Evolutionary conservation across 2,888 invertebrate genomes (phyloP).

Genomic region (Sclerodermus sp.): DNA sequence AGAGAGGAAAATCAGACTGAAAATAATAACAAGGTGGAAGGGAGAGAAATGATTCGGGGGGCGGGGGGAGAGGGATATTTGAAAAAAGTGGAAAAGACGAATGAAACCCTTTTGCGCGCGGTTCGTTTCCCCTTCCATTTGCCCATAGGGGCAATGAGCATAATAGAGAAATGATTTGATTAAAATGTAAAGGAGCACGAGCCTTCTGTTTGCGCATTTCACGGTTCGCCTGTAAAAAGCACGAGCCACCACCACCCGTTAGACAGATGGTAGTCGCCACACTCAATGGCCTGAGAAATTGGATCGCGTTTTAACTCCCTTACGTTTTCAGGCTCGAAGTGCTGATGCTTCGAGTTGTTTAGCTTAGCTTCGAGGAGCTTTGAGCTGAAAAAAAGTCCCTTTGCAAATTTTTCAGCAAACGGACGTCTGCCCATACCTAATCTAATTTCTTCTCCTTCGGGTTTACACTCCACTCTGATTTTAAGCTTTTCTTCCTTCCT

Average conservation of each 20-base stretch:
- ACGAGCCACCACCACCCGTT: slow-evolving; percentile 41
- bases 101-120: slow-evolving; percentile 51
- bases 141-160: too few relatives aligned
- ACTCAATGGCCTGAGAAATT: slow-evolving; percentile 59
- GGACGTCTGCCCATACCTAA: too few relatives aligned
- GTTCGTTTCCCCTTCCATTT: too few relatives aligned
- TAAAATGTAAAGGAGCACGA: slow-evolving; percentile 55
- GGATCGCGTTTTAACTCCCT: slow-evolving; percentile 58
- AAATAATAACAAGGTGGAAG: slow-evolving; percentile 2
- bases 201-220: slow-evolving; percentile 58
- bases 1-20: slow-evolving; percentile 4
- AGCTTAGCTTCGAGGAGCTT: too few relatives aligned
- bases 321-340: slow-evolving; percentile 47
- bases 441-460: too few relatives aligned
- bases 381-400: too few relatives aligned
- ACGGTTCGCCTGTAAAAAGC: slow-evolving; percentile 57
- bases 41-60: not conserved
- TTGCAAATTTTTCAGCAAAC: too few relatives aligned
- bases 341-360: slow-evolving; percentile 23
- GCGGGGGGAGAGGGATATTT: slow-evolving; percentile 5
- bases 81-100: slow-evolving; percentile 17
- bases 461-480: too few relatives aligned
- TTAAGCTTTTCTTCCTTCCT: too few relatives aligned
- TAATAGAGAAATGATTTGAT: slow-evolving; percentile 57
- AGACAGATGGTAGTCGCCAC: slow-evolving; percentile 58